These are phyloP conservation scores for Hirtodrosophila confusa DNA, from an alignment of 2,888 invertebrate genomes.

Conservation along the genomic window DNA sequence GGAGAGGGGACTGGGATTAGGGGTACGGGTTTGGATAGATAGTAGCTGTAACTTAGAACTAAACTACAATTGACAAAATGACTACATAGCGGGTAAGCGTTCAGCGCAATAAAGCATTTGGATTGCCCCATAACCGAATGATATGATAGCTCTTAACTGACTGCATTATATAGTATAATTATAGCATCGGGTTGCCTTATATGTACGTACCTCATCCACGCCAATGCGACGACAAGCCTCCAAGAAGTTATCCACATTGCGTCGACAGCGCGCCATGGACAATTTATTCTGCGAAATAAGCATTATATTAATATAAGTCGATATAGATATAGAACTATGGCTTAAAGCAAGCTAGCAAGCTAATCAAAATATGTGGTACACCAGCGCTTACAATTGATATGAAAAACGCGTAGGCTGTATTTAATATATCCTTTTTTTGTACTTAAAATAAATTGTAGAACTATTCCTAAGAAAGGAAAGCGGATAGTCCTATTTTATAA, in stretches of 20 bases:
- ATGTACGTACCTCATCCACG: slow-evolving; percentile 93
- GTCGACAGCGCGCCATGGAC: slow-evolving; percentile 96
- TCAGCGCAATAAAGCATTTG: slow-evolving; percentile 28
- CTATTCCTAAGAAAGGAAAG: no score
- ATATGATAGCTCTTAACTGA: slow-evolving; percentile 13
- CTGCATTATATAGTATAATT: slow-evolving; percentile 23
- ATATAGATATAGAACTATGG: neutral
- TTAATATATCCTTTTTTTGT: no score
- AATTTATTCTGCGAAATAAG: slow-evolving; percentile 92
- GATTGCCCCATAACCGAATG: slow-evolving; percentile 37
- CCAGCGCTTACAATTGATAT: neutral
- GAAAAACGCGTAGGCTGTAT: neutral
- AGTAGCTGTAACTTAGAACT: slow-evolving; percentile 45
- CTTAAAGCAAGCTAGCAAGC: neutral
- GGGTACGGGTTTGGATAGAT: neutral
- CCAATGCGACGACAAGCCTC: slow-evolving; percentile 97
- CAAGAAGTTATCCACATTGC: slow-evolving; percentile 97
- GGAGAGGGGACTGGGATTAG: slow-evolving; percentile 16
- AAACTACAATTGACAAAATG: slow-evolving; percentile 27
- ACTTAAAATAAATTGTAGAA: no score
- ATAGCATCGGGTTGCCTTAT: slow-evolving; percentile 38
- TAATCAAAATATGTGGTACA: neutral
- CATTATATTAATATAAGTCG: neutral
- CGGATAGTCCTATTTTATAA: no score
- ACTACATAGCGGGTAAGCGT: slow-evolving; percentile 43